phyloP scores from a whole-genome alignment of 2,888 invertebrate species.

The Geophilus truncorum region DNA sequence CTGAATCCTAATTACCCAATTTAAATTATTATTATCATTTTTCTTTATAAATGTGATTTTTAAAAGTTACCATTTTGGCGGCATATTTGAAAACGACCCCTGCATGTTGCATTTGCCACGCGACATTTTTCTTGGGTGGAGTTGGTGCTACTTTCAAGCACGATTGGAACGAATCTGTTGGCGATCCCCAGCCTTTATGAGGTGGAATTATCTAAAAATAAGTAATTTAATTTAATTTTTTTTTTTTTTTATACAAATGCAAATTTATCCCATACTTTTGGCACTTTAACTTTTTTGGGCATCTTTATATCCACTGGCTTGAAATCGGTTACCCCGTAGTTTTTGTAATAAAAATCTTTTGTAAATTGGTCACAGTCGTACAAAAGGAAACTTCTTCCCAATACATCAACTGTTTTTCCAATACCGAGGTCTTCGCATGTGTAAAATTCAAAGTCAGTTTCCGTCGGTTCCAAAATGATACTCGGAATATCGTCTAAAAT shows the following conservation, averaged over 20 bases:
- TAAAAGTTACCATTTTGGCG: slow-evolving; percentile 28
- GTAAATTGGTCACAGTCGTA: neutral
- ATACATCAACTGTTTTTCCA: slow-evolving; percentile 56
- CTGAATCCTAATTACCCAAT: slow-evolving; percentile 55
- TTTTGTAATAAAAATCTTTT: slow-evolving; percentile 44
- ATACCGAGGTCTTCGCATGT: slow-evolving; percentile 69
- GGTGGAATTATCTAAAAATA: slow-evolving; percentile 58
- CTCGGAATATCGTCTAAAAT: slow-evolving; percentile 15
- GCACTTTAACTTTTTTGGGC: neutral
- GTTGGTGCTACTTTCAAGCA: slow-evolving; percentile 66
- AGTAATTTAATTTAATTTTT: neutral
- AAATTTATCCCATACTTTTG: no score
- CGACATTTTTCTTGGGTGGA: slow-evolving; percentile 66
- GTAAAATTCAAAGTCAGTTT: slow-evolving; percentile 56
- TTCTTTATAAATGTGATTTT: no score
- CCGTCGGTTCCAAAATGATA: neutral
- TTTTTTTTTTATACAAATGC: no score
- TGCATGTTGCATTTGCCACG: slow-evolving; percentile 41
- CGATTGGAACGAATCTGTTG: slow-evolving; percentile 71
- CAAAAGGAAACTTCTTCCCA: slow-evolving; percentile 54
- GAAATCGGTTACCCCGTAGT: neutral
- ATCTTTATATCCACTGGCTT: neutral
- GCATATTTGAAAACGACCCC: neutral
- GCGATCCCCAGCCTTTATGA: slow-evolving; percentile 64
- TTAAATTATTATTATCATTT: slow-evolving; percentile 39